phyloP scores from a whole-genome alignment of 2,113 vertebrate species.

The Cebidichthys violaceus region DNA sequence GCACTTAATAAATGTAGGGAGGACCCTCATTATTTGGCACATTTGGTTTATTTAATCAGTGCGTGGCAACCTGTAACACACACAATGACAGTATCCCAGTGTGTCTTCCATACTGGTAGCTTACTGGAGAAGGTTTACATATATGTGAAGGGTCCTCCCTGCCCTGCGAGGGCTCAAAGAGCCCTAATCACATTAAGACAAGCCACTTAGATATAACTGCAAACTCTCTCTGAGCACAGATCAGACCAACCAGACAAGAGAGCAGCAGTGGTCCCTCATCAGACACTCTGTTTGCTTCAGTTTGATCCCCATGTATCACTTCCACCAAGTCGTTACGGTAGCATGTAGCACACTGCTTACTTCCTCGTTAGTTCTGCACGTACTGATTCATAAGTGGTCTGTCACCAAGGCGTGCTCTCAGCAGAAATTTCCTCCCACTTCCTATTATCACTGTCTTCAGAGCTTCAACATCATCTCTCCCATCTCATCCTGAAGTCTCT shows the following conservation, averaged over 20 bases:
- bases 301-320: conserved; percentile 63
- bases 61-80: background rate
- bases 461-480: conserved; percentile 35
- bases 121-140: conserved; percentile 26
- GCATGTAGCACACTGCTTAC: conserved; percentile 43
- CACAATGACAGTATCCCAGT: background rate
- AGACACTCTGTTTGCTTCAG: conserved; percentile 51
- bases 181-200: conserved; percentile 78
- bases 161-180: conserved; percentile 59
- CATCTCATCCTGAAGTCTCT: conserved; percentile 55
- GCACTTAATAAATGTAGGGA: conserved; percentile 1
- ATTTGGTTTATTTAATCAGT: conserved; percentile 5
- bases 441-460: conserved; percentile 34
- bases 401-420: conserved; percentile 17
- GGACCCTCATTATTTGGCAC: background rate
- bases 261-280: conserved; percentile 44
- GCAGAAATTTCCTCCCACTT: conserved; percentile 18
- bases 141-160: conserved; percentile 24
- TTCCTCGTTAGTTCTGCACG: conserved; percentile 56
- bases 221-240: conserved; percentile 69
- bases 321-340: conserved; percentile 52
- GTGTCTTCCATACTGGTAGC: background rate
- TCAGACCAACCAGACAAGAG: conserved; percentile 61
- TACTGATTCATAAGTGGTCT: conserved; percentile 19
- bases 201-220: conserved; percentile 69